Evolutionary conservation across 1,140 invertebrate species (phyloP).

Genomic region (Tribolium madens): DNA sequence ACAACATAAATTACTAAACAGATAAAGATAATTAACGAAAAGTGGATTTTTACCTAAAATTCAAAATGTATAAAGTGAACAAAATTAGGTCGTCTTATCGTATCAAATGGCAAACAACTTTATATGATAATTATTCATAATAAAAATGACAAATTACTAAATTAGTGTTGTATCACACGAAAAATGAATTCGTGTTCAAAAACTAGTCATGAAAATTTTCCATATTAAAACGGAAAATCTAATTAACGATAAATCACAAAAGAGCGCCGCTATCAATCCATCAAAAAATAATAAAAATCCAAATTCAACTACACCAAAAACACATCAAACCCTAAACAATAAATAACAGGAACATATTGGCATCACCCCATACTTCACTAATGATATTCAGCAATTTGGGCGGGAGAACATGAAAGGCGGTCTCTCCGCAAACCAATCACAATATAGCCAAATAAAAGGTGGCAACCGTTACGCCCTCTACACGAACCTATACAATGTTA

Average conservation of each 20-base stretch:
- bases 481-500: conserved; percentile 39
- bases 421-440: conserved; percentile 44
- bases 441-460: conserved; percentile 18
- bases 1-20: no score
- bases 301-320: conserved; percentile 63
- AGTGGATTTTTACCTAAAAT: no score
- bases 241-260: conserved; percentile 51
- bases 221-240: conserved; percentile 41
- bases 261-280: conserved; percentile 58
- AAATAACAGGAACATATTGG: conserved; percentile 65
- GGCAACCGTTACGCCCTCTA: conserved; percentile 49
- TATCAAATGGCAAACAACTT: conserved; percentile 2
- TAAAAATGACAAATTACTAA: conserved; percentile 36
- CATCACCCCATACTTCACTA: conserved; percentile 61
- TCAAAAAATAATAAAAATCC: conserved; percentile 64
- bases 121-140: conserved; percentile 26
- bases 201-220: conserved; percentile 29
- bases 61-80: no score
- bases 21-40: no score
- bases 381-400: conserved; percentile 61
- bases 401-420: conserved; percentile 49
- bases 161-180: neutral
- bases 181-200: conserved; percentile 24
- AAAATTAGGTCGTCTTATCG: conserved; percentile 20
- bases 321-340: conserved; percentile 60